Evolutionary conservation across 2,797 vertebrate genomes (phyloP).

Genomic region (Synaphobranchus kaupii): DNA sequence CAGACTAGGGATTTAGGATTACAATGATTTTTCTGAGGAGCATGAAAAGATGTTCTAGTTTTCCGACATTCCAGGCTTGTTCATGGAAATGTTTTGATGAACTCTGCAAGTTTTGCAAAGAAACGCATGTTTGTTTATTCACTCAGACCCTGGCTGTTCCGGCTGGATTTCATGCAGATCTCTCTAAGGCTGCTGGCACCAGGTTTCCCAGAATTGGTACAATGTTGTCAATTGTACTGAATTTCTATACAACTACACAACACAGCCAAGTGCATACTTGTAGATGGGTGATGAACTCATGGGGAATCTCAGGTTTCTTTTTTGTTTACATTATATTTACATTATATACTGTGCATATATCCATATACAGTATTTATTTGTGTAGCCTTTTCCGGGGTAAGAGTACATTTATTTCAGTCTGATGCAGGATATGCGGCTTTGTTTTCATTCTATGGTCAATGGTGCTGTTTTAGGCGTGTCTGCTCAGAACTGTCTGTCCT

Average conservation of each 20-base stretch:
- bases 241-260: background rate
- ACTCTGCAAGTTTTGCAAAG: background rate
- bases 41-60: background rate
- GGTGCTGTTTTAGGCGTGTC: background rate
- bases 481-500: background rate
- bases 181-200: background rate
- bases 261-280: background rate
- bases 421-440: background rate
- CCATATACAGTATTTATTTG: background rate
- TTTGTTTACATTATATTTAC: background rate
- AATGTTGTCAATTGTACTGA: background rate
- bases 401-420: background rate
- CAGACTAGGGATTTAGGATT: background rate
- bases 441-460: background rate
- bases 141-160: background rate
- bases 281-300: background rate
- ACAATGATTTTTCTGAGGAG: background rate
- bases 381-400: background rate
- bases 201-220: background rate
- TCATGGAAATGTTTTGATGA: constrained; percentile 12
- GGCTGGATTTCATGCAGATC: background rate
- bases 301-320: background rate
- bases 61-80: background rate
- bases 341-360: background rate
- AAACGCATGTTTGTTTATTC: background rate